Evolutionary conservation across 2,797 vertebrate species (phyloP).

Genomic region (Sebastes oblongus): DNA sequence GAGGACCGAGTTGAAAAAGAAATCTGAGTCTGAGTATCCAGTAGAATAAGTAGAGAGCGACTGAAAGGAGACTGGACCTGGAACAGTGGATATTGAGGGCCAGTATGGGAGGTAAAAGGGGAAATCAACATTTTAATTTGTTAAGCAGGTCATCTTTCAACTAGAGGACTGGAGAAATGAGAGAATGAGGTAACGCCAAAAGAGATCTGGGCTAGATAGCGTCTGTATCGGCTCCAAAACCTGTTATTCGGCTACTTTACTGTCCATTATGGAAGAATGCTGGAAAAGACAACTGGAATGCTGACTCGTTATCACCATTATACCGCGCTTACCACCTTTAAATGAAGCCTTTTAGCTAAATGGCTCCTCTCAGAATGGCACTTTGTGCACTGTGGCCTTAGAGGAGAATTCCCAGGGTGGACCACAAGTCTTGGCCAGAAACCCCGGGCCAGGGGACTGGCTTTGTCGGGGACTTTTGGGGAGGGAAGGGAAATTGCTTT

Average conservation of each 20-base stretch:
- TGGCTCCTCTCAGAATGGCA: constrained; percentile 77
- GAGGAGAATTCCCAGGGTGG: constrained; percentile 80
- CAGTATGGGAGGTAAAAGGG: neutral
- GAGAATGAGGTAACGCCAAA: constrained; percentile 15
- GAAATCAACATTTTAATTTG: constrained; percentile 27
- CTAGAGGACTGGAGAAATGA: constrained; percentile 16
- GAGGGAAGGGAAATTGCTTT: constrained; percentile 81
- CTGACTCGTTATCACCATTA: constrained; percentile 70
- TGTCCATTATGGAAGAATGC: constrained; percentile 32
- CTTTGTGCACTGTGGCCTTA: constrained; percentile 75
- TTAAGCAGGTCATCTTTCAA: constrained; percentile 27
- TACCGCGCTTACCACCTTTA: constrained; percentile 63
- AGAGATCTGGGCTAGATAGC: constrained; percentile 8
- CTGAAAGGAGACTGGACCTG: constrained; percentile 26
- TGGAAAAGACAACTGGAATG: constrained; percentile 54
- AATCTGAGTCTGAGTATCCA: constrained; percentile 9
- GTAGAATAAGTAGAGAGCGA: constrained; percentile 23
- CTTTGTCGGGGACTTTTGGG: constrained; percentile 78
- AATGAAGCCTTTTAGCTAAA: constrained; percentile 77
- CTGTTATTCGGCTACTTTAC: neutral
- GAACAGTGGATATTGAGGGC: constrained; percentile 6
- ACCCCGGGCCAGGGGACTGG: constrained; percentile 61
- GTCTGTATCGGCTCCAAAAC: neutral
- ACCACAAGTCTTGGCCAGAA: constrained; percentile 69
- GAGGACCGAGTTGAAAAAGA: constrained; percentile 10